phyloP scores from a whole-genome alignment of 2,888 invertebrate species.

The Ligdia adustata region DNA sequence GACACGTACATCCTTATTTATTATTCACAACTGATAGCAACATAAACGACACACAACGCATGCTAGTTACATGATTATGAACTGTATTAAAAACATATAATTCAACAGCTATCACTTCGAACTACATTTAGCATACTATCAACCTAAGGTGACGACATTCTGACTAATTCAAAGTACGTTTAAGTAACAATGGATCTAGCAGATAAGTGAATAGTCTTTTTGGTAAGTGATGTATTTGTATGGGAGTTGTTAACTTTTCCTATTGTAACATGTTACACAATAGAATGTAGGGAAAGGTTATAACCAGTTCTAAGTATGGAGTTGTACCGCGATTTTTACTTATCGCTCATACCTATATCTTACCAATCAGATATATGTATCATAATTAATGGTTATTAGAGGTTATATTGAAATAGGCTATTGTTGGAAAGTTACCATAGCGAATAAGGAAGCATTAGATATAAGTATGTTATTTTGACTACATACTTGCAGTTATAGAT shows the following conservation, averaged over 20 bases:
- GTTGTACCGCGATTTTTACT: conserved; percentile 18
- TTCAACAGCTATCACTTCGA: conserved; percentile 1
- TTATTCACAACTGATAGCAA: conserved; percentile 15
- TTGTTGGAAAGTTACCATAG: too few species aligned
- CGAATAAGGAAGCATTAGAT: too few species aligned
- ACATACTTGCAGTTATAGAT: too few species aligned
- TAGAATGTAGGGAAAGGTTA: conserved; percentile 29
- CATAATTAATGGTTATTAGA: neutral
- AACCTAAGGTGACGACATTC: conserved; percentile 27
- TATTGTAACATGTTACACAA: conserved; percentile 22
- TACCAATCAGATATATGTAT: neutral
- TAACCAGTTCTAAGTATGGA: conserved; percentile 20
- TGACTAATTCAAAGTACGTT: conserved; percentile 24
- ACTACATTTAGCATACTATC: conserved; percentile 16
- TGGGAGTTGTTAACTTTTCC: conserved; percentile 23
- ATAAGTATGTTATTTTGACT: too few species aligned
- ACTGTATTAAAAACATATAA: conserved; percentile 7
- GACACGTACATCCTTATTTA: neutral
- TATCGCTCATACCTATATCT: neutral
- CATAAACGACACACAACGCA: conserved; percentile 3
- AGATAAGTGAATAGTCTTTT: conserved; percentile 12
- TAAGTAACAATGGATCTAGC: conserved; percentile 26
- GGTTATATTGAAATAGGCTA: neutral
- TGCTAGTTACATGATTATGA: conserved; percentile 10
- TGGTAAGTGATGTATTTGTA: conserved; percentile 22